Base-by-base conservation (phyloP, 1,140 invertebrate genomes). In the Stegodyphus dumicola region DNA sequence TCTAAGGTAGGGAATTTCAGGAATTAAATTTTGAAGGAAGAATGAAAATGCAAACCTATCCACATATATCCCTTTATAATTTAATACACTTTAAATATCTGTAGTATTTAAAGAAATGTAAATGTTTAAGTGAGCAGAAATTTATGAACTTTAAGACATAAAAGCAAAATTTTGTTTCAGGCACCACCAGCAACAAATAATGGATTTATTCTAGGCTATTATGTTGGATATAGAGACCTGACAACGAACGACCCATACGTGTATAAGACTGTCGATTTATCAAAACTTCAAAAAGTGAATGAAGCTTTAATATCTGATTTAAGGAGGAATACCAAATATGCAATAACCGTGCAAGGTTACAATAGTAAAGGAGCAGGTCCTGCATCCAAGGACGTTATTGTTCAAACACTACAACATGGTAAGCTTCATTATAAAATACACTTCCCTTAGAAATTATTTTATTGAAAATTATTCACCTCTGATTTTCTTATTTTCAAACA, bases 211-310 rank as follows among this genome's bases (percentile, higher is more conserved):
- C 88, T 88, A 11, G 91, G 91, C 7, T 92, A 91, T 87, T 90
- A 92, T 81, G 89, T 92, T 49, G 90, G 91, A 5, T 91, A 91
- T 86, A 91, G 90, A 77, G 88, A 90, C 53, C 88, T 88, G 6
- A 89, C 89, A 17, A 89, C 88, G 18, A 88, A 88, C n/a, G 88
- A 90, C 1, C 89, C 90, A 6, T 91, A 90, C 86, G 87, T 90
- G 7, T 92, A 91, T 77, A 89, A 89, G 77, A 90, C 88, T 49
- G 80, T 90, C 0, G 86, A 90, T 67, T 65, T 85, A 18, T 70
- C 52, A 6, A 70, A 87, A 15, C 52, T 66, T 11, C 49, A 56
- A 6, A 67, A 52, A 13, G 17, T 79, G 48, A 77, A 74, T 17
- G 87, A 87, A 81, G 78, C 67, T 15, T 15, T 75, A 15, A 77